Base-by-base conservation (phyloP, 2,797 vertebrate genomes). In the Sparidentex hasta region DNA sequence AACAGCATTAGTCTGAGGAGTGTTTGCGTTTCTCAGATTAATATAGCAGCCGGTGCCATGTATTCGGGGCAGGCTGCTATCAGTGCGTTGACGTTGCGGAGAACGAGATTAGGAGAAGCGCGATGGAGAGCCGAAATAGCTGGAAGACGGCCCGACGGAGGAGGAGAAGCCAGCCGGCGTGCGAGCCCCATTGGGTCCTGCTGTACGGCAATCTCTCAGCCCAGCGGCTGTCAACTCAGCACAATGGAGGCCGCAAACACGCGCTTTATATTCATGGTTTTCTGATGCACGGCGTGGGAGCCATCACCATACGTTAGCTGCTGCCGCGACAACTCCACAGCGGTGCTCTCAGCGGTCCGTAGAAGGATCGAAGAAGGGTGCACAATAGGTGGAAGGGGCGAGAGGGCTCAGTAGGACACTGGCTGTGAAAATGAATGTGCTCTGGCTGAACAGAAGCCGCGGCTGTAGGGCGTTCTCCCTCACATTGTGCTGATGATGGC, bases 21-120 rank as follows among this genome's bases (percentile, higher is more conserved):
- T 29, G 75, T 86, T 83, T 88, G 68, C 65, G 62, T 81, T 58
- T 71, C 70, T 48, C 43, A 66, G 86, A 92, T 90, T 87, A 92
- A 90, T 72, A 87, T 47, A 80, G 71, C 69, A 65, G 61, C 57
- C 3, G 2, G 76, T 86, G 64, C 58, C 64, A 33, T 72, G 74
- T 73, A 46, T 74, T 81, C 72, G 51, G 59, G 80, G 48, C 52
- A 18, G 29, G 68, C 57, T 51, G 80, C 80, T 83, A 87, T 83
- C 77, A 54, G 65, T 13, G n/a, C 55, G 54, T 55, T 74, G 65
- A 73, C 20, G 57, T 82, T 47, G 78, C 1, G 47, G 84, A 86
- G 84, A 92, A 92, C 84, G 68, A 86, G 93, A 93, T 95, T 91
- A 91, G 84, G 54, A 84, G 78, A 65, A 66, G 80, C 78, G 85